These are phyloP conservation scores for Cricetomys ansorgei DNA, from an alignment of 2,113 vertebrate genomes.

Conservation along the genomic window DNA sequence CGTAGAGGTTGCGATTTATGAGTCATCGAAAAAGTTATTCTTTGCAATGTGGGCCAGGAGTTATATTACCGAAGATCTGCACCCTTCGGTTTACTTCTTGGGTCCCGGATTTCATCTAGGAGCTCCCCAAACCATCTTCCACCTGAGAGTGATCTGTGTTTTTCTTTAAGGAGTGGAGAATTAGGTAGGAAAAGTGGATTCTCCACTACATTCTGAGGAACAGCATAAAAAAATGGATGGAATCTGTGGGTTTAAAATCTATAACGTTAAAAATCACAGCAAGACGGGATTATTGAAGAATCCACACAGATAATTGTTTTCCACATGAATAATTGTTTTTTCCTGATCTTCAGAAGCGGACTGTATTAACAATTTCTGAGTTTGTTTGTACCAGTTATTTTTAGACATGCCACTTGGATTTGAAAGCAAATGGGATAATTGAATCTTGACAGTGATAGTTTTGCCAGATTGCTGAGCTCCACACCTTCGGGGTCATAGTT, in stretches of 20 bases:
- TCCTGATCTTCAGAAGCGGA: background rate
- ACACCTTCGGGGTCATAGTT: slow-evolving; percentile 40
- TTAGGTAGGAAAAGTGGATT: background rate
- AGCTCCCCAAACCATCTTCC: background rate
- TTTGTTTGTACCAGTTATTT: slow-evolving; percentile 47
- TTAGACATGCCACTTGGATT: slow-evolving; percentile 23
- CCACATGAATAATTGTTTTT: background rate
- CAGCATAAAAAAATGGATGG: slow-evolving; percentile 51
- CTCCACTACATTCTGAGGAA: background rate
- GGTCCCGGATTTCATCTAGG: background rate
- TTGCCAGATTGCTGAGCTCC: slow-evolving; percentile 14
- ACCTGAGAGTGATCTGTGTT: background rate
- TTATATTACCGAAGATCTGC: background rate
- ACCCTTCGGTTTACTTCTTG: background rate
- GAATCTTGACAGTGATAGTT: slow-evolving; percentile 45
- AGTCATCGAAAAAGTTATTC: slow-evolving; percentile 60
- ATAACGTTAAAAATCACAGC: background rate
- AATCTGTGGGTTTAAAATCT: slow-evolving; percentile 35
- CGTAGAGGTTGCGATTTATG: background rate
- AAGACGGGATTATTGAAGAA: slow-evolving; percentile 34
- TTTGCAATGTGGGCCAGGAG: background rate
- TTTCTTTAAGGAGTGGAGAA: slow-evolving; percentile 37
- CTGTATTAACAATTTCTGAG: background rate
- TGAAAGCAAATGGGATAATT: slow-evolving; percentile 39
- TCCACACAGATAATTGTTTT: no score